phyloP scores from a whole-genome alignment of 2,797 vertebrate genomes.

The Tadarida brasiliensis region DNA sequence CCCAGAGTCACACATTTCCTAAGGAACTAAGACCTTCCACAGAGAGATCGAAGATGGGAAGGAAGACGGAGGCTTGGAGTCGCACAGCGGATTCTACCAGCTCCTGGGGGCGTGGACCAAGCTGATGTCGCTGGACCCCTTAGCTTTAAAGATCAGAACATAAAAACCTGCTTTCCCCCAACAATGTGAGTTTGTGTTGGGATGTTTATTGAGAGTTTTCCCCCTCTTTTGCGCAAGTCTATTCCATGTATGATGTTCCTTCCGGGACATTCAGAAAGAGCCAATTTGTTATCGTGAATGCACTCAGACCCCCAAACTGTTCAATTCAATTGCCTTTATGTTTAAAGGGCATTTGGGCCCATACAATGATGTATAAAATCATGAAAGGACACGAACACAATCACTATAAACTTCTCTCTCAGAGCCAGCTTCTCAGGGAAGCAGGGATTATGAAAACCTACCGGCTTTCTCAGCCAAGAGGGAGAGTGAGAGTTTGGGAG shows the following conservation, averaged over 20 bases:
- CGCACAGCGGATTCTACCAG: neutral
- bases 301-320: slow-evolving; percentile 80
- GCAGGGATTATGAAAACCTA: neutral
- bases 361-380: slow-evolving; percentile 30
- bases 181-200: neutral
- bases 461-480: neutral
- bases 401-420: slow-evolving; percentile 18
- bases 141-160: neutral
- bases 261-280: slow-evolving; percentile 81
- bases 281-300: slow-evolving; percentile 77
- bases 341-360: slow-evolving; percentile 79
- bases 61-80: neutral
- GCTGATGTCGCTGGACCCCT: neutral
- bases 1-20: neutral
- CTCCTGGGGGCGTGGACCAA: neutral
- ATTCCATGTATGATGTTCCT: slow-evolving; percentile 69
- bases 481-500: neutral
- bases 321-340: slow-evolving; percentile 75
- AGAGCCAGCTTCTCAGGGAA: neutral
- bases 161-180: neutral
- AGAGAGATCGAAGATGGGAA: neutral
- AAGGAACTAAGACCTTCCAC: neutral
- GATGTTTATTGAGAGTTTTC: neutral
- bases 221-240: neutral
- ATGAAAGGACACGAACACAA: slow-evolving; percentile 40